Evolutionary conservation across 2,113 vertebrate genomes (phyloP).

Genomic region (Peromyscus polionotus): DNA sequence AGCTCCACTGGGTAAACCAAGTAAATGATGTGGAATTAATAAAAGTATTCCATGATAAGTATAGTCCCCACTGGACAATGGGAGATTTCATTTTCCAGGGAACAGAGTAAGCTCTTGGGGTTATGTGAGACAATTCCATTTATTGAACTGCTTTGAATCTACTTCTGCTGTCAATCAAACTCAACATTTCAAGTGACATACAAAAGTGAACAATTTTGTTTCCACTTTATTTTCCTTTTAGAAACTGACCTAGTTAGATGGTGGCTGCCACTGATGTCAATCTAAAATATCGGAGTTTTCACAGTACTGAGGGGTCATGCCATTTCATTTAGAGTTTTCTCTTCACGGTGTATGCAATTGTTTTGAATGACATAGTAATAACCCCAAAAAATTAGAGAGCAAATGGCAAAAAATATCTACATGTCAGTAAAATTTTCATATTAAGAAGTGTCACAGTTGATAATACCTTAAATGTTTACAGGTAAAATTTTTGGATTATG

Average conservation of each 20-base stretch:
- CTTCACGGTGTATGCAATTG: neutral
- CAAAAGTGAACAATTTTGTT: conserved; percentile 66
- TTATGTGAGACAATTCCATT: conserved; percentile 50
- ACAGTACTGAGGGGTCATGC: neutral
- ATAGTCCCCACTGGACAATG: neutral
- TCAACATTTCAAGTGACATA: conserved; percentile 55
- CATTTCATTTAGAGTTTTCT: conserved; percentile 60
- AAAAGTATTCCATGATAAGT: neutral
- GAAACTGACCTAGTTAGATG: conserved; percentile 67
- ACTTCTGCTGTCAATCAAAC: conserved; percentile 48
- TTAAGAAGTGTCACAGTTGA: neutral
- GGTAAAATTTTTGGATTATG: neutral
- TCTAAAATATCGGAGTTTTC: conserved; percentile 55
- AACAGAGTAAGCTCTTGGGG: neutral
- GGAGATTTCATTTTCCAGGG: neutral
- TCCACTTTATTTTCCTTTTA: conserved; percentile 64
- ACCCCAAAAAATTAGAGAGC: conserved; percentile 49
- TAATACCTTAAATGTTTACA: neutral
- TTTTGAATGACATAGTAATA: conserved; percentile 68
- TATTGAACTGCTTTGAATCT: conserved; percentile 21
- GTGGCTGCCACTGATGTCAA: conserved; percentile 54
- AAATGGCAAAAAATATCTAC: conserved; percentile 43
- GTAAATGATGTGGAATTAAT: neutral
- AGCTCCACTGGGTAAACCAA: neutral
- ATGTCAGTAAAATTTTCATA: conserved; percentile 39